Evolutionary conservation across 2,113 vertebrate genomes (phyloP), one percentile per base, ranked within the genome.

Genomic region (Scomber japonicus): DNA sequence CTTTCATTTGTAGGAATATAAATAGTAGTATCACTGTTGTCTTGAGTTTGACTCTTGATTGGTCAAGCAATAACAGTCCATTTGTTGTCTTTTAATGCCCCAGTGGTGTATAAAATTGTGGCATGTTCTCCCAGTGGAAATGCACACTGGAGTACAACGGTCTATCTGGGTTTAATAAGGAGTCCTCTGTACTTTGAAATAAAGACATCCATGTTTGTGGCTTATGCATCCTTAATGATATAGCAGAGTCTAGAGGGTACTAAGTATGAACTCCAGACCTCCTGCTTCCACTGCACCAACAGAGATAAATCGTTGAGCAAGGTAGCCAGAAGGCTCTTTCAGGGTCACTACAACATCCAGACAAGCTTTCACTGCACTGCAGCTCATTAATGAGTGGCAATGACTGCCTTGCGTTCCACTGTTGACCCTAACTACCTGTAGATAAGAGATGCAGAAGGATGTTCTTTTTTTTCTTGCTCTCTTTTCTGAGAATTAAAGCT

Each of bases 321-420:
- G 51, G 64, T 46, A 51, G 63, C 84, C 73, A 14, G 67, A 67
- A 59, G 77, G 45, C 48, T 72, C 19, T 63, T 79, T 64, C 66
- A 81, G 70, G 53, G 77, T 79, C 64, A 63, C 54, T 48, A 55
- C 35, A 44, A 67, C 82, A 86, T 84, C 67, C 61, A 84, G 57
- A 72, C 60, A 8, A 68, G 67, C 50, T 73, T 56, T 71, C 64
- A 72, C 27, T 40, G 45, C 35, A 24, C 9, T n/a, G 49, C 10
- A 8, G 80, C 79, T 85, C 75, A 76, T 77, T 86, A 89, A 87
- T 84, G 82, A 87, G 62, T 45, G 49, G 17, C 70, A 49, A 49
- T 3, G 53, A 66, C 63, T 19, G 49, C 19, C 24, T 3, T 17
- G 11, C 19, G 27, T 69, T 55, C 68, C 53, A 16, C 70, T 11